Evolutionary conservation across 2,113 vertebrate species (phyloP).

Genomic region (Chaetops frenatus): DNA sequence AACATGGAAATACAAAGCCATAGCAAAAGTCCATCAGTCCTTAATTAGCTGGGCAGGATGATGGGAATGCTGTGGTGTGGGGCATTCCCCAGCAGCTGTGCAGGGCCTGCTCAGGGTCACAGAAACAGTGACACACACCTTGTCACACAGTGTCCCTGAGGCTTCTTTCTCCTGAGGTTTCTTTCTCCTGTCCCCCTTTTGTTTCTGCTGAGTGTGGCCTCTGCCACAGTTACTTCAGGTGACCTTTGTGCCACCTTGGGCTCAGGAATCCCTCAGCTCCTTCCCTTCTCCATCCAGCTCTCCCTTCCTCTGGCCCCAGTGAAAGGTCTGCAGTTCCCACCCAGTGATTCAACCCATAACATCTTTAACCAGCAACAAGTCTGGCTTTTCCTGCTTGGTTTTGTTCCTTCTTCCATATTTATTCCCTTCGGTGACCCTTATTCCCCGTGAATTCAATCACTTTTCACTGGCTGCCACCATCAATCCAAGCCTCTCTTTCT

Average conservation of each 20-base stretch:
- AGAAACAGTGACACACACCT: fast-evolving
- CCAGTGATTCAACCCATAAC: neutral
- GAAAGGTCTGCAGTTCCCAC: neutral
- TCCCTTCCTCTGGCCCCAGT: neutral
- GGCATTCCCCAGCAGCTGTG: neutral
- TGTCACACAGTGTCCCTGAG: neutral
- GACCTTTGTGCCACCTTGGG: neutral
- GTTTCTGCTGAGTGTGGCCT: neutral
- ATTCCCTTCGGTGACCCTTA: neutral
- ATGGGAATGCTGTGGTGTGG: neutral
- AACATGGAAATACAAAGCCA: neutral
- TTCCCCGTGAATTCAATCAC: neutral
- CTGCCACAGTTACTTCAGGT: neutral
- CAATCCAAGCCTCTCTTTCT: neutral
- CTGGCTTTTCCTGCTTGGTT: neutral
- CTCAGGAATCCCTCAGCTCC: neutral
- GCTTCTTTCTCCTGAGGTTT: neutral
- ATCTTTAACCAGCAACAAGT: neutral
- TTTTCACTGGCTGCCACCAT: neutral
- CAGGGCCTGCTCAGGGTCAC: neutral
- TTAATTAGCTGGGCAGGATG: neutral
- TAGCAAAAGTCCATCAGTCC: neutral
- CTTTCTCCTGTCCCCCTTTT: neutral
- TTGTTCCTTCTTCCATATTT: neutral
- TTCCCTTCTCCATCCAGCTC: neutral